Evolutionary conservation across 1,140 invertebrate species (phyloP).

Genomic region (Lasioglossum baleicum): DNA sequence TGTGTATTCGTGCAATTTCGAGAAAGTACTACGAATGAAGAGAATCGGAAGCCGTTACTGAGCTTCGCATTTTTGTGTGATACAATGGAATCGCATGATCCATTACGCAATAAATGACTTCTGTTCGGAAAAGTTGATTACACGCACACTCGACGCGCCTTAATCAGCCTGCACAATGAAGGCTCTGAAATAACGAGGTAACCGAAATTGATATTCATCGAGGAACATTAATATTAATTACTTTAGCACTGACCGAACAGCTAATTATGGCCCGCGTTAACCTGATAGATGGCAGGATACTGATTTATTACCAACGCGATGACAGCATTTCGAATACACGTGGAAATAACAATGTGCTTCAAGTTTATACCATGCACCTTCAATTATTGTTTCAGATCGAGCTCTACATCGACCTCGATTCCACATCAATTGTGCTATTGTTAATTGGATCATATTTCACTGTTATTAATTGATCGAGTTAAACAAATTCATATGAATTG

Average conservation of each 20-base stretch:
- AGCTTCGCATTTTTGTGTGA: too few species aligned
- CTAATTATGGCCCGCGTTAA: constrained; percentile 12
- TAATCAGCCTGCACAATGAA: not conserved
- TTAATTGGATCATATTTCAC: not conserved
- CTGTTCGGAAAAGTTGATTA: too few species aligned
- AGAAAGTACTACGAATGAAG: too few species aligned
- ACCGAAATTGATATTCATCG: not conserved
- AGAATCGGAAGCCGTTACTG: too few species aligned
- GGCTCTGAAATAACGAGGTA: not conserved
- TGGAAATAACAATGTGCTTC: not conserved
- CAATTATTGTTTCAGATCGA: not conserved
- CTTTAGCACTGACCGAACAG: constrained; percentile 1
- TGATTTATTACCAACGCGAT: not conserved
- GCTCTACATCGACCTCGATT: not conserved
- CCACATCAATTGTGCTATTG: not conserved
- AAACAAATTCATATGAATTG: too few species aligned
- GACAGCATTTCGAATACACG: not conserved
- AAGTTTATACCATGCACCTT: not conserved
- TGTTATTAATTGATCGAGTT: too few species aligned
- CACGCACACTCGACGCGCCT: not conserved
- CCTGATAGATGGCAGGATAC: not conserved
- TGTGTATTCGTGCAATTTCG: too few species aligned
- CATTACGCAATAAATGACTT: too few species aligned
- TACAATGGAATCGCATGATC: too few species aligned
- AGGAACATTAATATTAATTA: constrained; percentile 32